Evolutionary conservation across 2,888 invertebrate genomes (phyloP), one percentile per base, ranked within the genome.

Genomic region (Thyatira batis): DNA sequence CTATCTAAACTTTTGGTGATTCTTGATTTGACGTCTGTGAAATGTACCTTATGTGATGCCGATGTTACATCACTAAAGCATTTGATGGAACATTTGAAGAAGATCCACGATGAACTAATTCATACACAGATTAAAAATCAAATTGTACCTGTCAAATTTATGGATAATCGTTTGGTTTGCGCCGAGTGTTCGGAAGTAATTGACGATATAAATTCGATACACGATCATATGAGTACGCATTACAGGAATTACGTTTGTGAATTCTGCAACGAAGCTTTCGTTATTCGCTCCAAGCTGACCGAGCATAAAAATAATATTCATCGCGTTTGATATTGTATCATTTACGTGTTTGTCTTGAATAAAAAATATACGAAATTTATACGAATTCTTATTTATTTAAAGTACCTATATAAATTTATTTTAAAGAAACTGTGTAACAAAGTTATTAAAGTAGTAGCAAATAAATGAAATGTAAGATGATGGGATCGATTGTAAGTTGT

Each of bases 201-300:
- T 3, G 60, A 71, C 0, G 67, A 68, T 2, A 84, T 82, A 48
- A 71, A 68, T 20, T 71, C 76, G 1, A 62, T 89, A 0, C 77
- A 84, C 9, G 83, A 83, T 11, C 90, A 90, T 30, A 87, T 89
- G 87, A 80, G 80, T 1, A 69, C 73, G 1, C 90, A 91, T 55
- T 87, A 82, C 44, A 72, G 76, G 58, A 89, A 90, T 57, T 87
- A 82, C 50, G 69, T 82, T 0, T 90, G 90, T 54, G 80, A 84
- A 2, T 80, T 83, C 1, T 90, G 89, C 49, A 82, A 83, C 45
- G 71, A 77, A 0, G 68, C 80, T 45, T 73, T 80, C 60, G 62
- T 83, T 3, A 77, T 78, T 53, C 70, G 77, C 2, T 70, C 70
- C 43, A 77, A 75, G 52, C 74, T 82, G 77, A 64, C 80, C 13